These are phyloP conservation scores for Eurosta solidaginis DNA, from an alignment of 1,140 invertebrate genomes.

Conservation along the genomic window DNA sequence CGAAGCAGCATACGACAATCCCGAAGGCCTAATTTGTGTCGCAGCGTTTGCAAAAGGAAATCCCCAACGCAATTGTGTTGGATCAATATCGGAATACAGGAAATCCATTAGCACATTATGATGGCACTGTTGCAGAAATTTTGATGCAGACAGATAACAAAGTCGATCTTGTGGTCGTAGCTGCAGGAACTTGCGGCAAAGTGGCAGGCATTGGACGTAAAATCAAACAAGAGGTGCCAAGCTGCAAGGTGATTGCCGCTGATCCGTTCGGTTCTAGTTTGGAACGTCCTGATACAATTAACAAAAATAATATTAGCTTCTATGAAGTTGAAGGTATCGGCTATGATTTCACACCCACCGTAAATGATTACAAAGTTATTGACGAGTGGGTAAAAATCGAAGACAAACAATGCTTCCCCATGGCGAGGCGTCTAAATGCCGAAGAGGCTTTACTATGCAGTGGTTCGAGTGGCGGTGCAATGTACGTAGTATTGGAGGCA, in stretches of 20 bases:
- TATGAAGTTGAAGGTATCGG: slow-evolving; percentile 86
- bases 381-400: slow-evolving; percentile 88
- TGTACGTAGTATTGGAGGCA: slow-evolving; percentile 78
- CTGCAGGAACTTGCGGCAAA: slow-evolving; percentile 90
- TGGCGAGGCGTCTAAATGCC: slow-evolving; percentile 83
- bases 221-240: slow-evolving; percentile 76
- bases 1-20: slow-evolving; percentile 84
- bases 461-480: slow-evolving; percentile 88
- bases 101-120: slow-evolving; percentile 94
- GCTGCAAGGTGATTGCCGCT: slow-evolving; percentile 76
- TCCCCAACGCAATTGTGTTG: slow-evolving; percentile 90
- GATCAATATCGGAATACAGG: slow-evolving; percentile 74
- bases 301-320: slow-evolving; percentile 68
- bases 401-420: slow-evolving; percentile 81
- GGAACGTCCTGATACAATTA: slow-evolving; percentile 73
- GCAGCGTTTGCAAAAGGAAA: slow-evolving; percentile 80
- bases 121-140: slow-evolving; percentile 88
- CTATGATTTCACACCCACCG: slow-evolving; percentile 96
- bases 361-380: slow-evolving; percentile 77
- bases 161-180: slow-evolving; percentile 81
- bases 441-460: slow-evolving; percentile 93
- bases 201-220: slow-evolving; percentile 84
- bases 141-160: slow-evolving; percentile 77
- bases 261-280: slow-evolving; percentile 89
- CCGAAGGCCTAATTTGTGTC: slow-evolving; percentile 93